Evolutionary conservation across 2,113 vertebrate species (phyloP), one percentile per base, ranked within the genome.

Genomic region (Nothoprocta perdicaria): DNA sequence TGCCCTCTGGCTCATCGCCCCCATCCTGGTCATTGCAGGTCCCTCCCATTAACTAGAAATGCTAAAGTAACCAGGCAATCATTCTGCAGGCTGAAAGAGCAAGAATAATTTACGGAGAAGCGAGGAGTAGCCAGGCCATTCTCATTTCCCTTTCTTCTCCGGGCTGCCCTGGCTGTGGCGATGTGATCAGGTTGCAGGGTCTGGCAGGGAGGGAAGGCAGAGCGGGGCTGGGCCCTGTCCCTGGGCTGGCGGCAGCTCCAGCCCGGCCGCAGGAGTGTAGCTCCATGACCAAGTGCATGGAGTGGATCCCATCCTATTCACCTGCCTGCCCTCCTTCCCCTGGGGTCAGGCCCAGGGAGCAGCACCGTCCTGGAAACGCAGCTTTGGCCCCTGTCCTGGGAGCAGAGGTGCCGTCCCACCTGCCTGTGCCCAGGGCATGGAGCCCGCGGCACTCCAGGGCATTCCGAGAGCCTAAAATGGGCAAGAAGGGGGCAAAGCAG

Each of bases 41-140:
- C 87, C 78, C 81, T 95, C 68, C 78, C 48, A 50, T 96, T 95
- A 88, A 96, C 96, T 86, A 97, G 90, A 86, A 85, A 94, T 62
- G 68, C 80, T 91, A 94, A 96, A 95, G 87, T 93, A 97, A 93
- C 90, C 1, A 0, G 41, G 71, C 68, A 96, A 91, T 93, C 29
- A 75, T 94, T 96, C 88, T 83, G 41, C 80, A 92, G 74, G 71
- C 66, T 94, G 88, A 83, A 80, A 68, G 86, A 91, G 10, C 88
- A 94, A 89, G 67, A 96, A 96, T 88, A 95, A 96, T 95, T 90
- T 33, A 95, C 90, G 80, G 17, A 35, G 93, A 96, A 90, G 79
- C 3, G 12, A 90, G 40, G 60, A 50, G 10, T 72, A 94, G 94
- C 80, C 69, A 92, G 66, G 88, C 38, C 3, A 7, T 62, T 90